Evolutionary conservation across 2,113 vertebrate species (phyloP).

Genomic region (Sorex araneus): DNA sequence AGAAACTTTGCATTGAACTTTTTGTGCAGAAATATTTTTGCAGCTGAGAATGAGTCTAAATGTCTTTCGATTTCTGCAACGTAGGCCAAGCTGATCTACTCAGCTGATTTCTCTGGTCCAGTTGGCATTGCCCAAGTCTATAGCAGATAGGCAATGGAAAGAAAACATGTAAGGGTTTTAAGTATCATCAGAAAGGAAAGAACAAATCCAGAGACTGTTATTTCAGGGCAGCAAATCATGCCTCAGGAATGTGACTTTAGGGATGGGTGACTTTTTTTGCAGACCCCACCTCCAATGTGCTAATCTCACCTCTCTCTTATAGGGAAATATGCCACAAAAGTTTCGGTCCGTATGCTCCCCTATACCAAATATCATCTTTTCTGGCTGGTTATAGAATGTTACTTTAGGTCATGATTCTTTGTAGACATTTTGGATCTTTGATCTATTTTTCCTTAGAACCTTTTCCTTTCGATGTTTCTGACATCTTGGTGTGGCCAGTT

Average conservation of each 20-base stretch:
- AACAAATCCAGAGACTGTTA: slow-evolving; percentile 58
- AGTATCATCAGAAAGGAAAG: slow-evolving; percentile 43
- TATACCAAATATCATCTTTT: neutral
- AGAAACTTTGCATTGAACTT: neutral
- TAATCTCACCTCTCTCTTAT: neutral
- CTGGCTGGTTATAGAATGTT: slow-evolving; percentile 13
- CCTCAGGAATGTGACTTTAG: slow-evolving; percentile 42
- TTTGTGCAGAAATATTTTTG: slow-evolving; percentile 30
- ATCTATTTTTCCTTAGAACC: neutral
- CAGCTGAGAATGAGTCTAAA: slow-evolving; percentile 1
- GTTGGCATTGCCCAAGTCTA: slow-evolving; percentile 24
- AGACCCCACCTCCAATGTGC: slow-evolving; percentile 35
- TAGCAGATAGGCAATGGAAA: slow-evolving; percentile 45
- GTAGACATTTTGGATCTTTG: slow-evolving; percentile 1
- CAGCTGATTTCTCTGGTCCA: slow-evolving; percentile 27
- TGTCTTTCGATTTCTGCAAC: neutral
- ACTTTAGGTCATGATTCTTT: slow-evolving; percentile 51
- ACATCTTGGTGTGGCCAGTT: neutral
- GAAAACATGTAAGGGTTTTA: slow-evolving; percentile 59
- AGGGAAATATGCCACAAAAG: slow-evolving; percentile 2
- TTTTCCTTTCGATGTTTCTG: neutral
- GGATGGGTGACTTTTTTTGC: slow-evolving; percentile 3
- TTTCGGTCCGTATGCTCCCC: neutral
- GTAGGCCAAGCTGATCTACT: neutral
- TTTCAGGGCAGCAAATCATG: slow-evolving; percentile 31